Evolutionary conservation across 1,140 invertebrate species (phyloP).

Genomic region (Bombus difficillimus): DNA sequence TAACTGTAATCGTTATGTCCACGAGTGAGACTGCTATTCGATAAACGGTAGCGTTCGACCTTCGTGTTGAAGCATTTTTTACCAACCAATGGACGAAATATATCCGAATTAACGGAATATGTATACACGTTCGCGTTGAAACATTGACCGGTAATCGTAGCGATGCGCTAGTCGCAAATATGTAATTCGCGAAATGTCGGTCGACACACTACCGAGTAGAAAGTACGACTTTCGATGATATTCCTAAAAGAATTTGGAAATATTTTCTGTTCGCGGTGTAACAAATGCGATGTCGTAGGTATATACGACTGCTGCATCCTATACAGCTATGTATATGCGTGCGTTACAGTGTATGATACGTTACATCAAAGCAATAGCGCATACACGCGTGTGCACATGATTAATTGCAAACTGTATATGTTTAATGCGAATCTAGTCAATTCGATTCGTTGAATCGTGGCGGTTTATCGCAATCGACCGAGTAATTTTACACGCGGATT

Average conservation of each 20-base stretch:
- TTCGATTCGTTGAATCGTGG: conserved; percentile 54
- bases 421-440: conserved; percentile 53
- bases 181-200: background rate
- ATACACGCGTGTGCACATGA: conserved; percentile 32
- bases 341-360: conserved; percentile 7
- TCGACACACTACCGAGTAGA: background rate
- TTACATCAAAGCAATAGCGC: conserved; percentile 46
- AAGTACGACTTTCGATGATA: background rate
- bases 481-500: conserved; percentile 18
- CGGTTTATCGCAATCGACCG: conserved; percentile 43
- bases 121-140: background rate
- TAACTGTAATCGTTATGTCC: background rate
- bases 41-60: background rate
- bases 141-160: conserved; percentile 5
- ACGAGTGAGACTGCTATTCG: background rate
- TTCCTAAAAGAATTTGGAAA: conserved; percentile 19
- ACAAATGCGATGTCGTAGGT: background rate
- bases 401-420: conserved; percentile 33
- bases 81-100: background rate
- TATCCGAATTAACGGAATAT: conserved; percentile 10
- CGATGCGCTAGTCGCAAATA: background rate
- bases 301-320: background rate
- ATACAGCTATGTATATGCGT: background rate
- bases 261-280: conserved; percentile 15
- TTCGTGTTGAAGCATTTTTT: conserved; percentile 5